Evolutionary conservation across 2,888 invertebrate genomes (phyloP), one percentile per base, ranked within the genome.

Genomic region (Clanis bilineata): DNA sequence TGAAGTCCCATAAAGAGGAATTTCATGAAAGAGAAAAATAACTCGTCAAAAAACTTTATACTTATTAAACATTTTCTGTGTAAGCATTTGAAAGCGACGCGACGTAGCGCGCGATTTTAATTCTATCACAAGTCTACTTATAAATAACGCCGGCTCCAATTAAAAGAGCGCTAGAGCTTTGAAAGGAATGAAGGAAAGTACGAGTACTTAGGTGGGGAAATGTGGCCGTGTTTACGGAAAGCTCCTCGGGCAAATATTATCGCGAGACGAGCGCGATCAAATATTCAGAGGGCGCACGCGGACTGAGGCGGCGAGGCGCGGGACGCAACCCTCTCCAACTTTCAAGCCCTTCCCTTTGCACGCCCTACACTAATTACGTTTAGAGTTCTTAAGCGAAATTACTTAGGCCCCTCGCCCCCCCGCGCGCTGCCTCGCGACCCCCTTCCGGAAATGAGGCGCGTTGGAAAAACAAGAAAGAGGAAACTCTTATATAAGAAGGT

Each of bases 311-410:
- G 82, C 82, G 77, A 74, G 79, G 82, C 75, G 83, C 84, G 86
- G 83, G 83, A 82, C 81, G 84, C 88, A 94, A 94, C 94, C 94
- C 94, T 93, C 93, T 93, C 93, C 86, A 90, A 91, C 81, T 93
- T 92, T 93, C 93, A 93, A 93, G 93, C 93, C 93, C 93, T 93
- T 92, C 93, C 93, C 92, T 92, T 90, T 90, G 92, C 93, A 91
- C 92, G 93, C 93, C 93, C 93, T 90, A 90, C 93, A 93, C 94
- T 94, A 94, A 94, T 94, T 94, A 94, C 93, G 93, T 94, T 94
- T 93, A 94, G 93, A 93, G 93, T 93, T 93, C 93, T 94, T 93
- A 93, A 93, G 93, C 93, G 93, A 93, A 94, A 94, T 94, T 94
- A 93, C 94, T 94, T 93, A 94, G 93, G 91, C 93, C 93, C 90